Percentiles rank a stretch among this genome's conserved stretches.
These are phyloP conservation scores for Cremastinae sp. DNA, from an alignment of 2,888 invertebrate genomes.

Conservation along the genomic window DNA sequence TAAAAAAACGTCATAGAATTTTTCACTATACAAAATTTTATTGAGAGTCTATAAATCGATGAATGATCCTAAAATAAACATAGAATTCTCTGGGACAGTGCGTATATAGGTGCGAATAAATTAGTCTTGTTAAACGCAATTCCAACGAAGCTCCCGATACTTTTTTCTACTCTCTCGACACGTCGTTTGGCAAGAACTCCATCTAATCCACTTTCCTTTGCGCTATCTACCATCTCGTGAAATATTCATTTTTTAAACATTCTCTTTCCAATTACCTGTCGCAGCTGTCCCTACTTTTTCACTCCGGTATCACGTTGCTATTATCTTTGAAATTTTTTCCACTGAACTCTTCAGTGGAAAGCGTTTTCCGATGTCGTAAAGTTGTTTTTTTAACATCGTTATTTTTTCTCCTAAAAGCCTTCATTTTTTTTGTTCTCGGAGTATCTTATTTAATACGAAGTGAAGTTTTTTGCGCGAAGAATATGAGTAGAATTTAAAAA, in stretches of 20 bases:
- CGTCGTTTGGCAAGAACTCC: not conserved
- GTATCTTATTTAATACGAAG: too few species aligned
- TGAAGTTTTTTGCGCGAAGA: too few species aligned
- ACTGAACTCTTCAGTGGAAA: not conserved
- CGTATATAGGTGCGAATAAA: constrained; percentile 3
- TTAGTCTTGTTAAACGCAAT: not conserved
- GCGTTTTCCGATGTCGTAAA: not conserved
- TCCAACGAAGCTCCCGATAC: constrained; percentile 1
- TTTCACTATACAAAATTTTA: too few species aligned
- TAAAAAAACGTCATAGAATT: too few species aligned
- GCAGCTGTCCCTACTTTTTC: not conserved
- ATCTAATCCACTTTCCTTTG: not conserved
- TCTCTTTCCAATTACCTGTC: not conserved
- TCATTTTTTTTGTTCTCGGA: too few species aligned
- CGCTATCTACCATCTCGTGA: not conserved
- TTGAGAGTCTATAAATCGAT: too few species aligned
- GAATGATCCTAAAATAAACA: too few species aligned
- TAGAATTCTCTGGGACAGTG: too few species aligned
- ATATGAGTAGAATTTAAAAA: too few species aligned
- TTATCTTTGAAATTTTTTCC: not conserved
- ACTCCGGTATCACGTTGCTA: not conserved
- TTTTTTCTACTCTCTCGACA: not conserved
- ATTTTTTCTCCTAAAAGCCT: too few species aligned
- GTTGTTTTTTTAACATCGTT: too few species aligned
- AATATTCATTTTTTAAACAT: not conserved